Evolutionary conservation across 2,113 vertebrate species (phyloP).

Genomic region (Gorsachius goisagi): DNA sequence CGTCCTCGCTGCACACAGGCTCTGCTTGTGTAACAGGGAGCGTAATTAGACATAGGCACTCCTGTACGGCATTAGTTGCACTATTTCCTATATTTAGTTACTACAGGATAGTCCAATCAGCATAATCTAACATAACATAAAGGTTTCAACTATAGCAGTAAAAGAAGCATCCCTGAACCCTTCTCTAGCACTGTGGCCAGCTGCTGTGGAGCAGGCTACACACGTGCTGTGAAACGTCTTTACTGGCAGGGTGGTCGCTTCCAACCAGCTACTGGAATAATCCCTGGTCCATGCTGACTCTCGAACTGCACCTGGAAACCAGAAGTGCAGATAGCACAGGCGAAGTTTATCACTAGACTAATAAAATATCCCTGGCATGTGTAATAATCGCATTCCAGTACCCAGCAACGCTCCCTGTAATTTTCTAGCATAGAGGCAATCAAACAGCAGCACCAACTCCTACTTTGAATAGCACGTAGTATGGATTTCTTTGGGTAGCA

Average conservation of each 20-base stretch:
- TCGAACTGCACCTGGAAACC: not conserved
- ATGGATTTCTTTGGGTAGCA: not conserved
- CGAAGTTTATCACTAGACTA: not conserved
- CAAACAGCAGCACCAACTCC: not conserved
- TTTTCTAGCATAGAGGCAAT: not conserved
- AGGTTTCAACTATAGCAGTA: not conserved
- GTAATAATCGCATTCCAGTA: not conserved
- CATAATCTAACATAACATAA: not conserved
- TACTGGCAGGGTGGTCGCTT: not conserved
- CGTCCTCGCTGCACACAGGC: not conserved
- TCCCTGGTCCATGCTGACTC: not conserved
- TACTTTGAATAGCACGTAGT: not conserved
- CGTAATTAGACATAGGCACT: not conserved
- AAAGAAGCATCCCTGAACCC: not conserved
- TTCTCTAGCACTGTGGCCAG: not conserved
- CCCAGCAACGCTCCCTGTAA: conserved; percentile 7
- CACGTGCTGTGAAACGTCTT: accelerated
- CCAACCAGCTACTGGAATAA: not conserved
- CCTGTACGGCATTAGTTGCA: not conserved
- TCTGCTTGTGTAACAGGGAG: not conserved
- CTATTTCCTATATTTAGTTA: not conserved
- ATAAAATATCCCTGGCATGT: not conserved
- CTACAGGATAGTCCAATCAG: not conserved
- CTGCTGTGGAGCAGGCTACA: not conserved
- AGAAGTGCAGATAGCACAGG: not conserved